Conservation (phyloP, 2,888 invertebrate species). For the Eueremaeus valkanovi region DNA sequence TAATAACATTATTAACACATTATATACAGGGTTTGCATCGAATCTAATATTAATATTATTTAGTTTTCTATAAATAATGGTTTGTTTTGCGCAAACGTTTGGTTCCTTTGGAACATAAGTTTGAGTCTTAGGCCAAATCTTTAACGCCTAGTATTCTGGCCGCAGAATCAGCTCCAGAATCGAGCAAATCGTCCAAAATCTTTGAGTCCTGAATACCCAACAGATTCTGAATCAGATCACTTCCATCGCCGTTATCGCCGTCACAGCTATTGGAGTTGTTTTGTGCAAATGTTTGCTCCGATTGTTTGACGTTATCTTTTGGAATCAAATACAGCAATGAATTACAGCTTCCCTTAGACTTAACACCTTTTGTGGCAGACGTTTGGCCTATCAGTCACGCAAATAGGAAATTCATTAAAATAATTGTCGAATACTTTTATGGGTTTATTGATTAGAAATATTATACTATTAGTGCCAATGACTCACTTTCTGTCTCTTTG, state of each 20-base stretch:
- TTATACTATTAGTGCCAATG: no score
- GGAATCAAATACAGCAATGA: slow-evolving; percentile 38
- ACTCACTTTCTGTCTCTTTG: not conserved
- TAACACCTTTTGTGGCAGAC: not conserved
- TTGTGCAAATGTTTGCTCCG: slow-evolving; percentile 11
- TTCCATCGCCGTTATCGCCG: slow-evolving; percentile 47
- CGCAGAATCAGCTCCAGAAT: slow-evolving; percentile 68
- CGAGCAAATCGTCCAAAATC: slow-evolving; percentile 73
- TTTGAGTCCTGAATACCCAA: slow-evolving; percentile 80
- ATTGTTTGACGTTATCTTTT: slow-evolving; percentile 19
- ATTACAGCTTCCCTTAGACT: slow-evolving; percentile 36
- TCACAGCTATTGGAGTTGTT: not conserved
- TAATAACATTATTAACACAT: not conserved
- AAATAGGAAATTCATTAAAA: not conserved
- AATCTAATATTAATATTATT: not conserved
- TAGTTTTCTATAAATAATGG: not conserved
- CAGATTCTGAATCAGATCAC: slow-evolving; percentile 79
- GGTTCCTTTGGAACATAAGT: not conserved
- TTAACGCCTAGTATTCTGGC: slow-evolving; percentile 76
- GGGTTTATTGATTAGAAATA: no score
- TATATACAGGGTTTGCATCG: not conserved
- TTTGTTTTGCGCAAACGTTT: not conserved
- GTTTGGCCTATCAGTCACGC: slow-evolving; percentile 31
- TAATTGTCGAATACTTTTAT: no score
- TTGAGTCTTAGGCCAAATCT: slow-evolving; percentile 35